Evolutionary conservation across 2,797 vertebrate genomes (phyloP), one percentile per base, ranked within the genome.

Genomic region (Micropoecilia bifurca): DNA sequence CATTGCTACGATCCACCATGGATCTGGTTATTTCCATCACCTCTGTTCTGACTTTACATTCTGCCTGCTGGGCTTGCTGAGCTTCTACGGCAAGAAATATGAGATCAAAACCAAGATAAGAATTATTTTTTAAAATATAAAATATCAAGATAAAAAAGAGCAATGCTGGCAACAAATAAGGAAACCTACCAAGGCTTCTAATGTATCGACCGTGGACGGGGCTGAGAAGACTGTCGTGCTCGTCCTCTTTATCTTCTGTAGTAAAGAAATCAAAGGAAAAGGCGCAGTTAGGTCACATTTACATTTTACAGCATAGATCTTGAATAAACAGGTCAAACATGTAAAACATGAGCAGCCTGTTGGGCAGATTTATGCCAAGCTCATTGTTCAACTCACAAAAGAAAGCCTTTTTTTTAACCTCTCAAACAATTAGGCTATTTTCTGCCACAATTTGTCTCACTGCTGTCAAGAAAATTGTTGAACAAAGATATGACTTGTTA

Each of bases 1-100:
- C 97, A 0, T 97, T 98, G 79, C 95, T 96, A 78, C 95, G 95
- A 93, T 99, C 98, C 43, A 98, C 92, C 96, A 99, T 96, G 85
- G 94, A 93, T 47, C 98, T 95, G 1, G 97, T 97, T 85, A 99
- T 96, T 90, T 98, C 96, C 76, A 97, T 97, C 80, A 99, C 98
- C 90, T 97, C 97, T 0, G 95, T 97, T 75, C 98, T 96, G 0
- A 97, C 96, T 94, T 97, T 98, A 92, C 98, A 99, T 73, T 94
- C 94, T 0, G 98, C 98, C 0, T 96, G 96, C 82, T 96, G 87
- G 0, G 98, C 98, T 0, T 90, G 92, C 87, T 97, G 96, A 0
- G 86, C 89, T 36, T 91, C 90, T 33, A 3, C 5, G 6, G 46
- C 39, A 55, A 66, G 22, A 61, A 8, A 47, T 18, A 36, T 57